These are phyloP conservation scores for Rhipidura dahli DNA, from an alignment of 2,113 vertebrate species.

Conservation along the genomic window DNA sequence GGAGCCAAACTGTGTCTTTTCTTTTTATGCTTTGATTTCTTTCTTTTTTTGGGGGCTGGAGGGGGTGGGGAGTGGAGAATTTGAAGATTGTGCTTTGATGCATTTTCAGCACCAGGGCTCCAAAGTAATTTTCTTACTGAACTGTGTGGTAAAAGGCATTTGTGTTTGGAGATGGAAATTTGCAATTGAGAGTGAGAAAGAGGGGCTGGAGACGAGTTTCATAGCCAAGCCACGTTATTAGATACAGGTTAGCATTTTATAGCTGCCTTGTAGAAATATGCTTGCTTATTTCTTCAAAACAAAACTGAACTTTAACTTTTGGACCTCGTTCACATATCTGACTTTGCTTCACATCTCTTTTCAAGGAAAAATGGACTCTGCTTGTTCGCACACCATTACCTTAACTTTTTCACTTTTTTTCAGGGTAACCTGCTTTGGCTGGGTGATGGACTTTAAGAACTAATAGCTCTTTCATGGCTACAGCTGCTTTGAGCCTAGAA, in stretches of 20 bases:
- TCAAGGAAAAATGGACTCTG: background rate
- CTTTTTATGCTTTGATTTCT: background rate
- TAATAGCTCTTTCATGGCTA: background rate
- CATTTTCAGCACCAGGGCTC: slow-evolving; percentile 9
- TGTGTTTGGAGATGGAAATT: slow-evolving; percentile 1
- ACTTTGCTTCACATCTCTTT: background rate
- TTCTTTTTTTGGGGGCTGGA: background rate
- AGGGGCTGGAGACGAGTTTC: background rate
- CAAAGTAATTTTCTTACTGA: background rate
- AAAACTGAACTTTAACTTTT: background rate
- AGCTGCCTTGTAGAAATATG: background rate
- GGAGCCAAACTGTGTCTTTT: background rate
- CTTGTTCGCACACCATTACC: background rate
- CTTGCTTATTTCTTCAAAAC: background rate
- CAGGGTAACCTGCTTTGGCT: background rate
- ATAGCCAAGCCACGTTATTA: background rate
- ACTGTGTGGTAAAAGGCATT: background rate
- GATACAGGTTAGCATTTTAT: background rate
- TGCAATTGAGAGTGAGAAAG: background rate
- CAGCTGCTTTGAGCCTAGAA: background rate
- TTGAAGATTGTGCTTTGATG: background rate
- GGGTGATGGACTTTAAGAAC: background rate
- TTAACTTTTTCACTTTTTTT: background rate
- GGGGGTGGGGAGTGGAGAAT: background rate
- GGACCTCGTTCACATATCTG: background rate